phyloP scores from a whole-genome alignment of 2,888 invertebrate species.

The Dryomyza anilis region DNA sequence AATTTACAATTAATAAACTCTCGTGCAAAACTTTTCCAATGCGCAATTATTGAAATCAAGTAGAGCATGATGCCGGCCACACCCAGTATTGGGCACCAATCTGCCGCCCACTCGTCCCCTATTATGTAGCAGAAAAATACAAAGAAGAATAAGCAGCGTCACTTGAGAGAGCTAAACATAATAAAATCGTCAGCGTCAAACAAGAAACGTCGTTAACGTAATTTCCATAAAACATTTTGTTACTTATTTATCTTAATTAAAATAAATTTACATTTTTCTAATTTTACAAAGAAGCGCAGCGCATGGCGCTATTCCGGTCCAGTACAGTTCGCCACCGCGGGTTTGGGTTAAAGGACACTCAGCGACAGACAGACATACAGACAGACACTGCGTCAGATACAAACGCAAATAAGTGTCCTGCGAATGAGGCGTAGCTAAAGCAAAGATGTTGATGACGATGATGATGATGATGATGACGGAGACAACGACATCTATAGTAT shows the following conservation, averaged over 20 bases:
- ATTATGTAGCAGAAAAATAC: no score
- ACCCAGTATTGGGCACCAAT: no score
- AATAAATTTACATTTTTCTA: constrained; percentile 60
- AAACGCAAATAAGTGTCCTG: constrained; percentile 28
- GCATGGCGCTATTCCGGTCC: constrained; percentile 13
- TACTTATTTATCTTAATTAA: constrained; percentile 60
- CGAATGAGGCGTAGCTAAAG: constrained; percentile 35
- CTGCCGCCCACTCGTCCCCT: no score
- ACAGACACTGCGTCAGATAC: constrained; percentile 49
- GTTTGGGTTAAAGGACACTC: constrained; percentile 1
- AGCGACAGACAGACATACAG: constrained; percentile 42
- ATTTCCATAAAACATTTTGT: constrained; percentile 60
- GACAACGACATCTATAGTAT: no score
- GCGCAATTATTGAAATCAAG: constrained; percentile 36
- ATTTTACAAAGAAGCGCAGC: constrained; percentile 50
- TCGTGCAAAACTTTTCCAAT: background rate
- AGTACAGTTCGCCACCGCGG: constrained; percentile 1
- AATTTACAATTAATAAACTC: no score
- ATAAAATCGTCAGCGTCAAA: constrained; percentile 19
- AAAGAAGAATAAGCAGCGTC: background rate
- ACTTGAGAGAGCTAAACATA: background rate
- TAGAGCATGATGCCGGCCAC: no score
- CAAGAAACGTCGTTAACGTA: constrained; percentile 53
- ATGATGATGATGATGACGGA: constrained; percentile 7
- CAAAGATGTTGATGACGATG: constrained; percentile 29